Evolutionary conservation across 2,888 invertebrate species (phyloP).

Genomic region (Labia minor): DNA sequence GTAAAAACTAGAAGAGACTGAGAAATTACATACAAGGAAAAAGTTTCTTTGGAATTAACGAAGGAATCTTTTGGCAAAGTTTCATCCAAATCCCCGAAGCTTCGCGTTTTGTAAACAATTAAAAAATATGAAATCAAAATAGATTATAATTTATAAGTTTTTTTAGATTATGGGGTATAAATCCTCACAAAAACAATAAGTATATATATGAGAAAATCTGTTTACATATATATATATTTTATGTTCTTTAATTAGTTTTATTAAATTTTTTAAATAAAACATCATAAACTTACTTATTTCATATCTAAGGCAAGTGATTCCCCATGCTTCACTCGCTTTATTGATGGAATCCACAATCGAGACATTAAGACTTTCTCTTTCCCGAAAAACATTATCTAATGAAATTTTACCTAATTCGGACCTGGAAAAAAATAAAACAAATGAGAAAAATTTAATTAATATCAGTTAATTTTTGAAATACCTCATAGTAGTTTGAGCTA

Average conservation of each 20-base stretch:
- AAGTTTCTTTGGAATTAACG: too few species aligned
- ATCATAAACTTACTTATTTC: conserved; percentile 64
- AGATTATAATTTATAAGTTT: too few species aligned
- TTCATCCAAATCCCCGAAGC: too few species aligned
- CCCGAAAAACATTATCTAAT: conserved; percentile 91
- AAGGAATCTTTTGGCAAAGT: too few species aligned
- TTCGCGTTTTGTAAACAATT: too few species aligned
- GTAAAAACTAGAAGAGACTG: too few species aligned
- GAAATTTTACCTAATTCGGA: conserved; percentile 97
- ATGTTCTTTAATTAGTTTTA: conserved; percentile 14
- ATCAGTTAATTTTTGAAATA: conserved; percentile 24
- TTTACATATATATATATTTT: not conserved
- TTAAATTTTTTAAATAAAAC: conserved; percentile 14
- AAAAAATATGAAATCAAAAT: too few species aligned
- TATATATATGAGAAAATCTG: not conserved
- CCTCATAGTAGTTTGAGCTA: conserved; percentile 99
- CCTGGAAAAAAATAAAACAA: conserved; percentile 29
- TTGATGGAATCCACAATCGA: conserved; percentile 93
- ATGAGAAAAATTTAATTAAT: not conserved
- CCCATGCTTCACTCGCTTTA: conserved; percentile 97
- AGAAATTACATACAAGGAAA: too few species aligned
- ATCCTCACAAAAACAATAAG: not conserved
- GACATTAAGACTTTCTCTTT: conserved; percentile 89
- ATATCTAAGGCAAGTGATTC: conserved; percentile 88
- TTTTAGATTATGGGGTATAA: too few species aligned